Evolutionary conservation across 2,888 invertebrate species (phyloP).

Genomic region (Ischnura elegans): DNA sequence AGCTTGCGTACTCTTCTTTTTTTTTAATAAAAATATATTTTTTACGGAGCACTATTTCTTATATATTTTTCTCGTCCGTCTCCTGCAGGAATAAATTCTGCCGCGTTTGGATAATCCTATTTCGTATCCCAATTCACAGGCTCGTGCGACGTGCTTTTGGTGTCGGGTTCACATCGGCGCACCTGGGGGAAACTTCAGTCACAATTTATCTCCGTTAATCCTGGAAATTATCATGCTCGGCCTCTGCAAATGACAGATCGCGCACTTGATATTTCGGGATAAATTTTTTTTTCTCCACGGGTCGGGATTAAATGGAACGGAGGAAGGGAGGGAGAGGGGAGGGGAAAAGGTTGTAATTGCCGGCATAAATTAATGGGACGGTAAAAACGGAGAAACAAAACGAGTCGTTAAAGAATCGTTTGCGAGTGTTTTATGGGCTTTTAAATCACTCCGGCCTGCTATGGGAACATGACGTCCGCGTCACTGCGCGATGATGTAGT

Average conservation of each 20-base stretch:
- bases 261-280: conserved; percentile 22
- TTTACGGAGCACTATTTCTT: not conserved
- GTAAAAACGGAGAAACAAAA: conserved; percentile 27
- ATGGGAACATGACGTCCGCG: not conserved
- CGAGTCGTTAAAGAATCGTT: conserved; percentile 25
- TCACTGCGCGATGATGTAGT: conserved; percentile 25
- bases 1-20: not conserved
- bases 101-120: not conserved
- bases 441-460: conserved; percentile 23
- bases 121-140: not conserved
- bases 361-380: conserved; percentile 30
- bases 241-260: conserved; percentile 17
- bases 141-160: not conserved
- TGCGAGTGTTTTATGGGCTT: conserved; percentile 30
- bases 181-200: not conserved
- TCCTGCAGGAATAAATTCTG: not conserved
- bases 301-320: not conserved
- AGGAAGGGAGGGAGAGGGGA: not conserved
- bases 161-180: not conserved
- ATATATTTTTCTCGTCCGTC: not conserved
- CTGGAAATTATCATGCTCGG: conserved; percentile 20
- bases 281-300: not conserved
- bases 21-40: too few relatives aligned
- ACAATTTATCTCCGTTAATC: conserved; percentile 35
- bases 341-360: not conserved